Evolutionary conservation across 2,113 vertebrate genomes (phyloP).

Genomic region (Pseudorhombus dupliciocellatus): DNA sequence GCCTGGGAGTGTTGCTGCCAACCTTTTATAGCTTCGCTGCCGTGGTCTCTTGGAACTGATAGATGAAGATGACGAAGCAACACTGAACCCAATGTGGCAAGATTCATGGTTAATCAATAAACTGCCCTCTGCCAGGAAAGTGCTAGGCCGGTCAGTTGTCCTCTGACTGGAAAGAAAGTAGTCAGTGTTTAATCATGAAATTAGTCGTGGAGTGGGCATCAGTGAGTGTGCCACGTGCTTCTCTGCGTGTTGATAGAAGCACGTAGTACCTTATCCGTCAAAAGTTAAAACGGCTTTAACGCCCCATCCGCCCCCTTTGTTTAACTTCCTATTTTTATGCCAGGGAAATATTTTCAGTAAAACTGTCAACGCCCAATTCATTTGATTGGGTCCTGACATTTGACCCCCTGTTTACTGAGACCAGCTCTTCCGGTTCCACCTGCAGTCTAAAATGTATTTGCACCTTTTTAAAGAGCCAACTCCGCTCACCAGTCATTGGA

Average conservation of each 20-base stretch:
- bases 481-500: neutral
- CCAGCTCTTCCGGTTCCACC: neutral
- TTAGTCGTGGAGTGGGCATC: neutral
- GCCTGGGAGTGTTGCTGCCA: constrained; percentile 35
- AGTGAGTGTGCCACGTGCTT: neutral
- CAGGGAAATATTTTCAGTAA: constrained; percentile 28
- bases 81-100: neutral
- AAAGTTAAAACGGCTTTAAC: neutral
- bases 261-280: neutral
- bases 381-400: constrained; percentile 13
- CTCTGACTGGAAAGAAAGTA: neutral
- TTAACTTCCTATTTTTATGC: constrained; percentile 15
- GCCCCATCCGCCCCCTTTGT: neutral
- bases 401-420: constrained; percentile 6
- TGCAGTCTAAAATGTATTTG: constrained; percentile 12
- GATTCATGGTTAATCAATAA: constrained; percentile 1
- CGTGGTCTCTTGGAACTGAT: constrained; percentile 8
- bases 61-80: constrained; percentile 2
- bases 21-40: constrained; percentile 32
- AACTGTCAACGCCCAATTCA: constrained; percentile 24
- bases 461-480: constrained; percentile 4
- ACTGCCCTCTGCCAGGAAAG: neutral
- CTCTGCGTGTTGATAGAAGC: no score
- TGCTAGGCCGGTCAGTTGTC: neutral
- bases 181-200: neutral